Percentiles rank a stretch among this genome's conserved stretches.
These are phyloP conservation scores for Microctenopoma lineatum DNA, from an alignment of 2,797 vertebrate genomes.

Conservation along the genomic window DNA sequence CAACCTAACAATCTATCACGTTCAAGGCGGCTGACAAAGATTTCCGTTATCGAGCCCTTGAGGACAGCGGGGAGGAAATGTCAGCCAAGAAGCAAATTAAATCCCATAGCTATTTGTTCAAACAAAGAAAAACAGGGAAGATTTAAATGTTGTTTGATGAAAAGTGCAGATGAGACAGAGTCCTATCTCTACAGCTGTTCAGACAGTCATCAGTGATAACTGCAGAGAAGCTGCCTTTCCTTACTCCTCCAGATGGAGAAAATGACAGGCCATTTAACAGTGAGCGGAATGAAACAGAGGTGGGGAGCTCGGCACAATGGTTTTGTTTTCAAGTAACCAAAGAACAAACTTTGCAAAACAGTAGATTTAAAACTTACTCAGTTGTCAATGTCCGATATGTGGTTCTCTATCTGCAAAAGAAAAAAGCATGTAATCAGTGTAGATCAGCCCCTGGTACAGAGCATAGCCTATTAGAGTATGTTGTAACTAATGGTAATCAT, in stretches of 20 bases:
- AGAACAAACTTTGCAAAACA: background rate
- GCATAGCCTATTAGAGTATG: background rate
- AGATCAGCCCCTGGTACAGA: background rate
- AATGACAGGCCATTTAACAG: constrained; percentile 48
- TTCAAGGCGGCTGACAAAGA: constrained; percentile 24
- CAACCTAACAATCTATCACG: constrained; percentile 44
- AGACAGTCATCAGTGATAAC: constrained; percentile 57
- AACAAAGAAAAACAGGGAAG: constrained; percentile 48
- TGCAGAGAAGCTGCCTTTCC: constrained; percentile 39
- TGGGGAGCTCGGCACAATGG: constrained; percentile 1
- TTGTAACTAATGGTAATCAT: background rate
- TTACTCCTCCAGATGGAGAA: constrained; percentile 27
- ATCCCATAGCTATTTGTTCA: constrained; percentile 58
- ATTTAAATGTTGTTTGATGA: constrained; percentile 62
- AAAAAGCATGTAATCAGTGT: background rate
- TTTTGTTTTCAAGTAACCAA: constrained; percentile 3
- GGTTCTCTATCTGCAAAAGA: constrained; percentile 81
- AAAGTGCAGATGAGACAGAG: constrained; percentile 35
- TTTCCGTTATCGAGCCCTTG: constrained; percentile 44
- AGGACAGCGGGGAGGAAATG: constrained; percentile 57
- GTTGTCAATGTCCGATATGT: constrained; percentile 85
- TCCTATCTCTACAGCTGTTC: constrained; percentile 43
- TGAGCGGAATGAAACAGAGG: constrained; percentile 30
- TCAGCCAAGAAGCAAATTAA: constrained; percentile 61
- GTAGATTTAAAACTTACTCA: constrained; percentile 73